Evolutionary conservation across 2,888 invertebrate genomes (phyloP), one percentile per base, ranked within the genome.

Genomic region (Mantis religiosa): DNA sequence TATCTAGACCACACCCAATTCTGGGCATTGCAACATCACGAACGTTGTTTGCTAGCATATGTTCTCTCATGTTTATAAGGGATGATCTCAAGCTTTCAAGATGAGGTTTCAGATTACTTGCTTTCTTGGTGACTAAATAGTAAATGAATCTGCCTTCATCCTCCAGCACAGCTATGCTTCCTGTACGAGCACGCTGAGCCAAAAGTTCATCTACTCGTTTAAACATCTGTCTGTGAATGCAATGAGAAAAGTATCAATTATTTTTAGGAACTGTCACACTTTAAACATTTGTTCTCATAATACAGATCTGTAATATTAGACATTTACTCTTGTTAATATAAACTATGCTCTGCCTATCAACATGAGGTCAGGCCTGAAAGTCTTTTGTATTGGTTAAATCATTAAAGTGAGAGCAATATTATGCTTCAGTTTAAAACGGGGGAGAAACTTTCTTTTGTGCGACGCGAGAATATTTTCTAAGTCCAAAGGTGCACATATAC

Each of bases 1-100:
- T 92, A 92, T 96, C 96, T 82, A 96, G 93, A 71, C 96, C 96
- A 91, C 96, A 96, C 3, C 96, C 96, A 90, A 96, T 95, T 89
- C 93, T 92, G 0, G 96, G 96, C 92, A 96, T 95, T 2, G 95
- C 95, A 89, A 96, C 91, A 85, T 94, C 93, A 47, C 92, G 92
- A 0, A 96, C 94, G 15, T 93, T 91, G 90, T 95, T 92, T 89
- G 93, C 90, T 47, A 93, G 91, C 90, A 94, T 93, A 90, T 94
- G 94, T 6, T 92, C 90, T 90, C 92, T 93, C 93, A 95, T 92
- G 85, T 92, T 91, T 34, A 90, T 27, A 84, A 94, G 91, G 89
- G 93, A 92, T 2, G 90, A 86, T 9, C 47, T 14, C 82, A 89
- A 28, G 81, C 47, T 34, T 6, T 54, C 28, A 12, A 41, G 12